These are phyloP conservation scores for Centropus unirufus DNA, from an alignment of 2,113 vertebrate genomes.

Conservation along the genomic window DNA sequence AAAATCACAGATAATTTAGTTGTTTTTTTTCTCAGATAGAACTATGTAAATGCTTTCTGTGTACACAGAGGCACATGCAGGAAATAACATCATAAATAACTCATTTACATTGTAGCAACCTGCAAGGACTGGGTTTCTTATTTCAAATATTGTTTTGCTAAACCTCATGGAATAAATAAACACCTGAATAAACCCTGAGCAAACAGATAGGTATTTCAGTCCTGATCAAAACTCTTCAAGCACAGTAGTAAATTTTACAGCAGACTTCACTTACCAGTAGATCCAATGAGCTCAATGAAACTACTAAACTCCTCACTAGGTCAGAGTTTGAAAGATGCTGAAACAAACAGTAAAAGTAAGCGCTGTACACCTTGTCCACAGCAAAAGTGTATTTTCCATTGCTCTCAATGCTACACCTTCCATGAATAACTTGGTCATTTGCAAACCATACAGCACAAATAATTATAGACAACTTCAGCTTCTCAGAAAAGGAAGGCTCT, in stretches of 20 bases:
- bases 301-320: neutral
- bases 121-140: neutral
- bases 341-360: neutral
- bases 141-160: conserved; percentile 1
- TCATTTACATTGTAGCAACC: neutral
- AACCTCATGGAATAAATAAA: neutral
- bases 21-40: conserved; percentile 7
- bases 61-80: neutral
- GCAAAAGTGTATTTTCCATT: neutral
- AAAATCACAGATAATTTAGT: neutral
- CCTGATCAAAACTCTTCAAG: neutral
- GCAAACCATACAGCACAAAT: neutral
- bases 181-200: neutral
- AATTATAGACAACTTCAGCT: conserved; percentile 26
- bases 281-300: neutral
- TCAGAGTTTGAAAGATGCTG: neutral
- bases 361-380: neutral
- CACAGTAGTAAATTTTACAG: neutral
- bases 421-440: conserved; percentile 25
- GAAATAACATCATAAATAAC: neutral
- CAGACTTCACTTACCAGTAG: neutral
- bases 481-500: conserved; percentile 7
- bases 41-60: neutral
- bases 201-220: neutral
- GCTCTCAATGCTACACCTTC: neutral